These are phyloP conservation scores for Oenanthe oenanthe DNA, from an alignment of 2,113 vertebrate genomes.

Conservation along the genomic window DNA sequence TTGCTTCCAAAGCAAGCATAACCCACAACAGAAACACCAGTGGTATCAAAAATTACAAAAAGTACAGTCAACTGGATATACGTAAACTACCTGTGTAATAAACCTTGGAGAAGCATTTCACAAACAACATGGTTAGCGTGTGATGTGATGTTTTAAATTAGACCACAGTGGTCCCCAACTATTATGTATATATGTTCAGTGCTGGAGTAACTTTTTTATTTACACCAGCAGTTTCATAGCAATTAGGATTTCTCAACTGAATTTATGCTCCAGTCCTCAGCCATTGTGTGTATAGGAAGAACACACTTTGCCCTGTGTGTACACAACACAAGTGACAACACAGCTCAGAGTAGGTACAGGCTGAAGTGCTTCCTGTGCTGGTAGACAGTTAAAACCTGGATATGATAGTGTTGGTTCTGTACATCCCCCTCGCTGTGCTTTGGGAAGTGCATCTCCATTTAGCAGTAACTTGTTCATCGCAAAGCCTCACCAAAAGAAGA, in stretches of 20 bases:
- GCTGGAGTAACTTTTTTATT: conserved; percentile 74
- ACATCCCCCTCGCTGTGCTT: conserved; percentile 11
- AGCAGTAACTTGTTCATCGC: neutral
- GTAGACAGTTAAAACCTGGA: neutral
- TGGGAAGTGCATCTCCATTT: neutral
- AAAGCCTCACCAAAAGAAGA: conserved; percentile 17
- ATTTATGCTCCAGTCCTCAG: conserved; percentile 56
- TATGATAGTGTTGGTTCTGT: neutral
- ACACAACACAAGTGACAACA: neutral
- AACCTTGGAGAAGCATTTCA: conserved; percentile 68
- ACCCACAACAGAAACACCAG: neutral
- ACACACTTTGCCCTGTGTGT: conserved; percentile 5
- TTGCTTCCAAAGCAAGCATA: conserved; percentile 27
- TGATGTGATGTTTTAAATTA: conserved; percentile 80
- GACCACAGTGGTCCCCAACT: conserved; percentile 82
- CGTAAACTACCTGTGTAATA: conserved; percentile 52
- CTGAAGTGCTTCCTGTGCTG: conserved; percentile 9
- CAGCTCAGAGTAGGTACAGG: neutral
- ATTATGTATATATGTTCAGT: conserved; percentile 74
- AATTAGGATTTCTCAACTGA: conserved; percentile 8
- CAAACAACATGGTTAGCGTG: conserved; percentile 74
- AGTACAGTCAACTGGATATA: neutral
- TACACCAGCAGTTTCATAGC: conserved; percentile 72
- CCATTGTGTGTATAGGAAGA: conserved; percentile 41
- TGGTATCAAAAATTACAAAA: neutral